Percentiles rank a stretch among this genome's conserved stretches.
Evolutionary conservation across 2,797 vertebrate species (phyloP).

Genomic region (Lepus oiostolus): DNA sequence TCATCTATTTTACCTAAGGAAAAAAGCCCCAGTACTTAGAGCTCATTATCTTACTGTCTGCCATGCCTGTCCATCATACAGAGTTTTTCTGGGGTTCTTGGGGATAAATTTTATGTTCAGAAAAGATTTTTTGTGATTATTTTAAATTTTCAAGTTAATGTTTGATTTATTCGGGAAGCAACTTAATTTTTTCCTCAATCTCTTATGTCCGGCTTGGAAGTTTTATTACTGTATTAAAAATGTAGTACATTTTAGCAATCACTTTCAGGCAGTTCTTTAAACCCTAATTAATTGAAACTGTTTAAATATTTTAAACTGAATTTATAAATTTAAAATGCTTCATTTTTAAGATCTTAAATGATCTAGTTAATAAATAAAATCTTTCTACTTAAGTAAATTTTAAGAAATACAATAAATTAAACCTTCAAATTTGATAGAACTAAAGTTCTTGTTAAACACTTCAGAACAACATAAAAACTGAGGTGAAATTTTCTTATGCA

Average conservation of each 20-base stretch:
- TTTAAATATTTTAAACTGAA: conserved; percentile 67
- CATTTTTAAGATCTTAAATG: conserved; percentile 22
- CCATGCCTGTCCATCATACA: conserved; percentile 22
- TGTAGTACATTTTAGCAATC: conserved; percentile 37
- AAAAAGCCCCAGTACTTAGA: background rate
- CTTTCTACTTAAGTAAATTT: conserved; percentile 48
- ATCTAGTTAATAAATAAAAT: conserved; percentile 20
- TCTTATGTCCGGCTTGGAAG: conserved; percentile 60
- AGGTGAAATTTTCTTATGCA: conserved; percentile 8
- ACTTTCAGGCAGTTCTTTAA: conserved; percentile 58
- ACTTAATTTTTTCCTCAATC: conserved; percentile 41
- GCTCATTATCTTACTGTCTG: conserved; percentile 9
- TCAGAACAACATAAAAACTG: conserved; percentile 49
- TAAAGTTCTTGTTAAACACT: conserved; percentile 18
- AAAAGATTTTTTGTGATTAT: conserved; percentile 12
- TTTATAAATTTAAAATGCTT: conserved; percentile 61
- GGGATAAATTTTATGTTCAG: background rate
- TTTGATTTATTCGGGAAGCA: conserved; percentile 41
- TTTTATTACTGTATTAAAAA: conserved; percentile 37
- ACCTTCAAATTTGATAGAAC: conserved; percentile 29
- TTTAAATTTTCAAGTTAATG: conserved; percentile 59
- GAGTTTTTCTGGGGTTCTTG: conserved; percentile 38
- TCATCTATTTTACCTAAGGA: background rate
- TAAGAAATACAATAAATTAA: conserved; percentile 62
- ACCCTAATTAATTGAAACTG: conserved; percentile 65